Evolutionary conservation across 2,888 invertebrate species (phyloP).

Genomic region (Hoplodrina ambigua): DNA sequence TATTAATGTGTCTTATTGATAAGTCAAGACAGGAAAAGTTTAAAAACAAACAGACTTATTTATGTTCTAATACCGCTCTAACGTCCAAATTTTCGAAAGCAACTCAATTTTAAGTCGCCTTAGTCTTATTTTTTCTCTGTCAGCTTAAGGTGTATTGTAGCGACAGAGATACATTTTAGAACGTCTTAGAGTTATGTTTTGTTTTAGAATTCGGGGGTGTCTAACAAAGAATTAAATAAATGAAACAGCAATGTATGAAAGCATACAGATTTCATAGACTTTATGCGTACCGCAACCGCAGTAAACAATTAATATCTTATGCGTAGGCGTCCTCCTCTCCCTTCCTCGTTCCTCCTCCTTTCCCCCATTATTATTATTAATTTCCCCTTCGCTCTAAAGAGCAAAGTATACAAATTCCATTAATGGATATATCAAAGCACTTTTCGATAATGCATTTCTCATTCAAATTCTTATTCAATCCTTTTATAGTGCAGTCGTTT

Average conservation of each 20-base stretch:
- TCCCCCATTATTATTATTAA: neutral
- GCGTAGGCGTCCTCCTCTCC: neutral
- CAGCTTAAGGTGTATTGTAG: too few species aligned
- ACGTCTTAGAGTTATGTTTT: too few species aligned
- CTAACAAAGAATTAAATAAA: neutral
- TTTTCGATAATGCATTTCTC: constrained; percentile 37
- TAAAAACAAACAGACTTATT: too few species aligned
- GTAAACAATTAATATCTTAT: neutral
- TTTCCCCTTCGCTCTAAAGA: neutral
- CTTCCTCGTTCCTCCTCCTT: neutral
- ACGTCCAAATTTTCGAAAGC: too few species aligned
- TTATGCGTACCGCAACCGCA: neutral
- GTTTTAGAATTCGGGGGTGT: too few species aligned
- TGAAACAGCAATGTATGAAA: neutral
- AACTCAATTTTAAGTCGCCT: too few species aligned
- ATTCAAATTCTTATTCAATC: constrained; percentile 42
- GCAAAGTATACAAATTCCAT: constrained; percentile 16
- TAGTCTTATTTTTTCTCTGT: too few species aligned
- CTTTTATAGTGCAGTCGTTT: constrained; percentile 38
- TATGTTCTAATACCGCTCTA: too few species aligned
- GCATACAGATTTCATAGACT: too few species aligned
- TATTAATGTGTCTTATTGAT: too few species aligned
- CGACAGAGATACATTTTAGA: too few species aligned
- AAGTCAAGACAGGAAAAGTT: too few species aligned
- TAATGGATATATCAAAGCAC: constrained; percentile 39